Base-by-base conservation (phyloP, 2,888 invertebrate species). In the Myathropa florea region DNA sequence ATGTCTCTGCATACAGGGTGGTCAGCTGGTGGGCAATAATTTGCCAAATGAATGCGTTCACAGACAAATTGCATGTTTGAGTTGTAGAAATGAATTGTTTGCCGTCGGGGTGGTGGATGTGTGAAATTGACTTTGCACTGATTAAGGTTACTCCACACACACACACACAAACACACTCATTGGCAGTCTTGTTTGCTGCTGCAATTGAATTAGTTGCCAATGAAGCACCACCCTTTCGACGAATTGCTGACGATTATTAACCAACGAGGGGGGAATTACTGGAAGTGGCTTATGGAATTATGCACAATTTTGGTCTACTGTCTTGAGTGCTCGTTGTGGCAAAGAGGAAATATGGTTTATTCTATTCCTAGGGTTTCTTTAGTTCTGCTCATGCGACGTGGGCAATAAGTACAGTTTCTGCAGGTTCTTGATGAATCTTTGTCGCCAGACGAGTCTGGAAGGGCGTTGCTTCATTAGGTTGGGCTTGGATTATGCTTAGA, bases 1-100 rank as follows among this genome's bases (percentile, higher is more conserved):
- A 14, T 33, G 33, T 2, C 33, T 18, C 10, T 61, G 30, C 10
- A 24, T 39, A 24, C 39, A 24, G 30, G 10, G 39, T 14, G 14
- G 24, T 7, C 7, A 39, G 23, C 36, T 12, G 14, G 14, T 26
- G 67, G 12, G 28, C 10, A 67, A 55, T 26, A 67, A 30, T 26
- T 26, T 67, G 67, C 67, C 67, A 53, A 67, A 21, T 55, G 53
- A 67, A 30, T 67, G 53, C 67, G 21, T 30, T 67, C 28, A 21
- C 53, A 28, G 67, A 55, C 53, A 55, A 30, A 55, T 55, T 67
- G 55, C 67, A 33, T 55, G 67, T 67, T 67, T 55, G 53, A 55
- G 28, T 55, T 67, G 46, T 46, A 18, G 67, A 30, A 67, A 55
- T 67, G 46, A 18, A 23, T 46, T 67, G 55, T 67, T 67, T 67